These are phyloP conservation scores for Gouania willdenowi DNA, from an alignment of 2,797 vertebrate genomes.

Conservation along the genomic window DNA sequence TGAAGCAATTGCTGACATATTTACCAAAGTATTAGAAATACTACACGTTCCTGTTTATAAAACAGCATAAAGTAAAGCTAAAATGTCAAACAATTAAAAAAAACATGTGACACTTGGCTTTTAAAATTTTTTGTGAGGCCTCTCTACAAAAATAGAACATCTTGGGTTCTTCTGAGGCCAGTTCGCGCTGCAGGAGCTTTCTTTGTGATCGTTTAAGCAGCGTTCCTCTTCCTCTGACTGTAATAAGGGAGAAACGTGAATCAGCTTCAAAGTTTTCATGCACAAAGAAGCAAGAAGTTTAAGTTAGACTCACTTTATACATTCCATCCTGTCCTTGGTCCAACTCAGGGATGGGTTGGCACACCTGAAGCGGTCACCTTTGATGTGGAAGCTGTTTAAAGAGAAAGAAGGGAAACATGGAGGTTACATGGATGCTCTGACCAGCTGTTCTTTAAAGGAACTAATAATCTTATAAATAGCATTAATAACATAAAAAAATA, in stretches of 20 bases:
- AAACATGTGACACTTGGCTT: too few relatives aligned
- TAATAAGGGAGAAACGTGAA: neutral
- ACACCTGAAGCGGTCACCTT: conserved; percentile 42
- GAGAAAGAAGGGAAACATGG: too few relatives aligned
- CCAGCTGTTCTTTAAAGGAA: too few relatives aligned
- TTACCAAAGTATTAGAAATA: too few relatives aligned
- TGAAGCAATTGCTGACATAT: too few relatives aligned
- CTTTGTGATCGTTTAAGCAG: accelerated
- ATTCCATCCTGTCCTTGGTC: conserved; percentile 25
- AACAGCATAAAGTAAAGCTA: conserved; percentile 37
- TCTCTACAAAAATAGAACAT: too few relatives aligned
- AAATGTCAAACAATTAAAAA: too few relatives aligned
- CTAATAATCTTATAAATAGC: too few relatives aligned
- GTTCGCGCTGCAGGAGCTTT: neutral
- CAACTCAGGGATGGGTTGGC: conserved; percentile 32
- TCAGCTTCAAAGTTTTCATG: too few relatives aligned
- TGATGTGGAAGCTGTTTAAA: conserved; percentile 55
- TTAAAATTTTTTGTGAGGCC: neutral
- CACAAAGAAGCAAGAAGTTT: too few relatives aligned
- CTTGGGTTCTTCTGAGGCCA: neutral
- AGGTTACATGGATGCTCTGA: too few relatives aligned
- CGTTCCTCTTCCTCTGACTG: conserved; percentile 2
- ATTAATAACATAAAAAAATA: too few relatives aligned
- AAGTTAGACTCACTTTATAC: conserved; percentile 56
- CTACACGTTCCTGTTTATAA: conserved; percentile 55